A percentile compares a stretch with the other conserved stretches of the same genome.
Evolutionary conservation across 2,888 invertebrate genomes (phyloP).

Genomic region (Pyrgus malvae): DNA sequence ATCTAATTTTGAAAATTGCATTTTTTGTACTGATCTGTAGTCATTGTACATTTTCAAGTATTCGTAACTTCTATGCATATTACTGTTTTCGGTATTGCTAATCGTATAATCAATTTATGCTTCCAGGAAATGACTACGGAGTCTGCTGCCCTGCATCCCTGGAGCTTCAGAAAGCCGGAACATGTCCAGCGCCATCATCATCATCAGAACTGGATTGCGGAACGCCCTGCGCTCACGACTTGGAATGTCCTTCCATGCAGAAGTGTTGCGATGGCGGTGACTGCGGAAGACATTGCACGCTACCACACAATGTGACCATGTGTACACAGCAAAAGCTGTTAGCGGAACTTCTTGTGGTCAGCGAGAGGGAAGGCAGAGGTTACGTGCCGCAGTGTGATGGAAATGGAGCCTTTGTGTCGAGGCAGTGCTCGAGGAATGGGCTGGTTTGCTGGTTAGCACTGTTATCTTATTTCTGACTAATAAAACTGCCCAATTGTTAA

Average conservation of each 20-base stretch:
- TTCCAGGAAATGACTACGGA: conserved; percentile 89
- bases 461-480: no score
- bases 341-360: conserved; percentile 88
- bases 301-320: conserved; percentile 89
- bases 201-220: conserved; percentile 80
- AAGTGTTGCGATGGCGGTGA: conserved; percentile 90
- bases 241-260: conserved; percentile 91
- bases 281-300: conserved; percentile 87
- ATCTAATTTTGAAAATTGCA: no score
- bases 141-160: conserved; percentile 92
- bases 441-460: conserved; percentile 88
- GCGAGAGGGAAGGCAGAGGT: conserved; percentile 90
- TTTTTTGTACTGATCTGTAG: no score
- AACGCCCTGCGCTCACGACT: conserved; percentile 87
- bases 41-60: not conserved
- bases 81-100: not conserved
- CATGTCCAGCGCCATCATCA: conserved; percentile 83
- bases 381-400: conserved; percentile 90
- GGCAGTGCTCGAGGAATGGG: conserved; percentile 92
- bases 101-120: not conserved
- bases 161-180: conserved; percentile 88
- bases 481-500: no score
- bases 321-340: conserved; percentile 90
- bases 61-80: not conserved
- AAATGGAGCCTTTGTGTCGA: conserved; percentile 87